Evolutionary conservation across 2,888 invertebrate genomes (phyloP), one percentile per base, ranked within the genome.

Genomic region (Argyra leucocephala): DNA sequence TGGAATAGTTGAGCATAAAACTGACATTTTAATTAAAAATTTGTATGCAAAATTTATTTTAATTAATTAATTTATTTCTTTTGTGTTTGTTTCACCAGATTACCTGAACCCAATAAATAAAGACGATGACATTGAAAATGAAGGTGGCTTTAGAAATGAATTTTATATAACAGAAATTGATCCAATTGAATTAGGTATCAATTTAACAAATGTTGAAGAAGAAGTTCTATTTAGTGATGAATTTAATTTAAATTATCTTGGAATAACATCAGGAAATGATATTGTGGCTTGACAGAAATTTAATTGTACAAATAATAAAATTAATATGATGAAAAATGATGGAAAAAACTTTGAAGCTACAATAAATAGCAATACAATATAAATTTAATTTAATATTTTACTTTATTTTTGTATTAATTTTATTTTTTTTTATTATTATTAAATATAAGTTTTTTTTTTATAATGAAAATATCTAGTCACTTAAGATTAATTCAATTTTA

Each of bases 21-120:
- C n/a, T n/a, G n/a, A n/a, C 9, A 26, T 26, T 26, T 26, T 26
- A 26, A 26, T 26, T 26, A 9, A 26, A 6, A 4, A 26, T 26
- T 9, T 9, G 26, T 6, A 26, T 26, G 4, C 26, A 4, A 9
- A 26, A 26, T 7, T 31, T 31, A 31, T 31, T 31, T 31, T 31
- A 31, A 3, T 31, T 10, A 37, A 2, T 5, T 18, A 18, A 12
- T 48, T 48, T 48, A 10, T 37, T 37, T 18, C 12, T 48, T 48
- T 48, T 48, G 1, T 48, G 12, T 65, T 66, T 60, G 58, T 70
- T 69, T 61, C 78, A 82, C 67, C 82, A 83, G 85, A 85, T 81
- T 86, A 85, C 74, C 80, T 86, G 48, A 85, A 85, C 70, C 85
- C 86, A 6, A 88, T 91, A 63, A 88, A 90, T 48, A 88, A 89